phyloP scores from a whole-genome alignment of 2,888 invertebrate genomes.

The Limenitis camilla region DNA sequence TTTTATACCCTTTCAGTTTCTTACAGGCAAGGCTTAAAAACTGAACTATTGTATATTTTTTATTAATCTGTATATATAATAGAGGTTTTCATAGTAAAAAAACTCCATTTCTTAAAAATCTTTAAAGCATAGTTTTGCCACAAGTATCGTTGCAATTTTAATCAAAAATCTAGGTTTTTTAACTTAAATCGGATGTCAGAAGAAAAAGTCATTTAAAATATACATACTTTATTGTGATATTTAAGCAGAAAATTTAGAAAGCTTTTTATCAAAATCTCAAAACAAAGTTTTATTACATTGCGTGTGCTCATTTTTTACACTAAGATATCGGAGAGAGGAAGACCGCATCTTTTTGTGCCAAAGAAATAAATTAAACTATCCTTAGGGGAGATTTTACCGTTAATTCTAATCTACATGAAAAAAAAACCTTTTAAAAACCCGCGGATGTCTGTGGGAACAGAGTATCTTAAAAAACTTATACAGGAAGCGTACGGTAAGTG shows the following conservation, averaged over 20 bases:
- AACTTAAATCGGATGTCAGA: too few relatives aligned
- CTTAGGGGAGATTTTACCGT: constrained; percentile 72
- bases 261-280: background rate
- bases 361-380: constrained; percentile 71
- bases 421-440: constrained; percentile 54
- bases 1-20: constrained; percentile 6
- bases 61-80: too few relatives aligned
- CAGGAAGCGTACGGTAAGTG: constrained; percentile 63
- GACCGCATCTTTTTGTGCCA: constrained; percentile 63
- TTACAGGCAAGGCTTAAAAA: too few relatives aligned
- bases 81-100: too few relatives aligned
- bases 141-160: background rate
- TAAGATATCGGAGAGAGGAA: constrained; percentile 55
- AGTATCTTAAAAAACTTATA: constrained; percentile 49
- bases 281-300: constrained; percentile 4
- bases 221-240: too few relatives aligned
- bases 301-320: constrained; percentile 38
- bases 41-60: too few relatives aligned
- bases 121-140: too few relatives aligned
- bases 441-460: constrained; percentile 64
- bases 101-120: too few relatives aligned
- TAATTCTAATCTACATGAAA: constrained; percentile 61
- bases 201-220: too few relatives aligned
- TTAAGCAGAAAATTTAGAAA: too few relatives aligned
- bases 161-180: background rate